phyloP scores from a whole-genome alignment of 1,140 invertebrate species.

The Micrasema minimum region DNA sequence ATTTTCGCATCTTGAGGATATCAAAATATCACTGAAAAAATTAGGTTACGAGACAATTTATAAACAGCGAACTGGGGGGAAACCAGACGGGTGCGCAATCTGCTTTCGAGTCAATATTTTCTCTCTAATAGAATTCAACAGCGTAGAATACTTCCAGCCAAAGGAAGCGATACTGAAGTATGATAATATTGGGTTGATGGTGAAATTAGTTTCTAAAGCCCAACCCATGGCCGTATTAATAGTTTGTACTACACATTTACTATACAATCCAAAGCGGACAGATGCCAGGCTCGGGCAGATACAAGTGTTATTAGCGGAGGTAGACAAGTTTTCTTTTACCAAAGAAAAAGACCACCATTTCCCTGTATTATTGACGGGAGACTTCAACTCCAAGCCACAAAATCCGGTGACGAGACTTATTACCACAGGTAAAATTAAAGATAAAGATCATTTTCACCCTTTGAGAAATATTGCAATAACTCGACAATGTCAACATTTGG shows the following conservation, averaged over 20 bases:
- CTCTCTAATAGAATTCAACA: slow-evolving; percentile 18
- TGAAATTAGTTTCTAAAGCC: slow-evolving; percentile 9
- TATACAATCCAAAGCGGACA: slow-evolving; percentile 16
- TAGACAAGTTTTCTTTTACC: slow-evolving; percentile 25
- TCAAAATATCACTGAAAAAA: neutral
- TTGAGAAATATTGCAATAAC: slow-evolving; percentile 27
- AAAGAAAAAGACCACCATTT: slow-evolving; percentile 8
- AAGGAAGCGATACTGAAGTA: slow-evolving; percentile 15
- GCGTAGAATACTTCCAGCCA: slow-evolving; percentile 23
- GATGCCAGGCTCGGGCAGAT: slow-evolving; percentile 17
- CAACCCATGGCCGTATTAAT: neutral
- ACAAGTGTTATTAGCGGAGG: slow-evolving; percentile 22
- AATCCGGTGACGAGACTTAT: slow-evolving; percentile 12
- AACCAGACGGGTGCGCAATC: slow-evolving; percentile 30
- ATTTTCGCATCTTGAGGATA: slow-evolving; percentile 22
- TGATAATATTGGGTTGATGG: slow-evolving; percentile 31
- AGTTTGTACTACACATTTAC: slow-evolving; percentile 30
- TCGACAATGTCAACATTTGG: slow-evolving; percentile 20
- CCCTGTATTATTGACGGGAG: slow-evolving; percentile 29
- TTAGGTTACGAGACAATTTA: slow-evolving; percentile 17
- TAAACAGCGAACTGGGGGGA: slow-evolving; percentile 23
- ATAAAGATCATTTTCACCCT: neutral
- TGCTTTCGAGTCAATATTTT: slow-evolving; percentile 3
- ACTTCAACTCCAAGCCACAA: slow-evolving; percentile 24
- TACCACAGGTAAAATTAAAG: slow-evolving; percentile 2